Conservation (phyloP, 1,140 invertebrate species). For the Leptinotarsa defecta region DNA sequence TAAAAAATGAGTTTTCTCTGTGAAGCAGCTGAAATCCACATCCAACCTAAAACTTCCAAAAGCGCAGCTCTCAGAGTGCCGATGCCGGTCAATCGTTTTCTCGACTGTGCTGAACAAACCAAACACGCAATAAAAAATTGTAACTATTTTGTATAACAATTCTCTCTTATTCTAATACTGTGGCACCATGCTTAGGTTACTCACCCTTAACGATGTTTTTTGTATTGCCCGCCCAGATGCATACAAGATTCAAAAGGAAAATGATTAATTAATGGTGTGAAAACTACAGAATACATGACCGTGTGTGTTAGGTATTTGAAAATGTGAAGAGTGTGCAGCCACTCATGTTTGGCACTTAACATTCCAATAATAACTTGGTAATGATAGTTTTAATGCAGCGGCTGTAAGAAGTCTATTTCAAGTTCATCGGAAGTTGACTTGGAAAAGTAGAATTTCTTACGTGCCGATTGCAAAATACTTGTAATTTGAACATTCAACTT, state of each 20-base stretch:
- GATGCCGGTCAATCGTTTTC: too few relatives aligned
- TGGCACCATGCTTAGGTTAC: too few relatives aligned
- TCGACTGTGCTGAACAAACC: too few relatives aligned
- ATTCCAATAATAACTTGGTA: slow-evolving; percentile 3
- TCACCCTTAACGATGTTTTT: too few relatives aligned
- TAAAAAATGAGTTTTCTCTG: too few relatives aligned
- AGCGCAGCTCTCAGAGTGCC: too few relatives aligned
- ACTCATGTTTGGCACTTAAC: background rate
- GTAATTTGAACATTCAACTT: too few relatives aligned
- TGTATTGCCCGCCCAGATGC: background rate
- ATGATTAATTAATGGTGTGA: slow-evolving; percentile 1
- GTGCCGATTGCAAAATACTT: background rate
- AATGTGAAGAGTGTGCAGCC: background rate
- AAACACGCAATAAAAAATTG: too few relatives aligned
- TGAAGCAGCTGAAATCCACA: too few relatives aligned
- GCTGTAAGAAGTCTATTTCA: slow-evolving; percentile 5
- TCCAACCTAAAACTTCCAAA: too few relatives aligned
- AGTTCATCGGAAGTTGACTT: background rate
- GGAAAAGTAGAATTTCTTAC: background rate
- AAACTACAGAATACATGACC: background rate
- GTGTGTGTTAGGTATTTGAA: background rate
- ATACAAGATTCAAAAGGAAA: background rate
- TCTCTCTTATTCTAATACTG: too few relatives aligned
- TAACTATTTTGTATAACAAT: too few relatives aligned
- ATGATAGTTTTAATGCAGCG: background rate